Evolutionary conservation across 2,888 invertebrate genomes (phyloP).

Genomic region (Nasonovia ribisnigri): DNA sequence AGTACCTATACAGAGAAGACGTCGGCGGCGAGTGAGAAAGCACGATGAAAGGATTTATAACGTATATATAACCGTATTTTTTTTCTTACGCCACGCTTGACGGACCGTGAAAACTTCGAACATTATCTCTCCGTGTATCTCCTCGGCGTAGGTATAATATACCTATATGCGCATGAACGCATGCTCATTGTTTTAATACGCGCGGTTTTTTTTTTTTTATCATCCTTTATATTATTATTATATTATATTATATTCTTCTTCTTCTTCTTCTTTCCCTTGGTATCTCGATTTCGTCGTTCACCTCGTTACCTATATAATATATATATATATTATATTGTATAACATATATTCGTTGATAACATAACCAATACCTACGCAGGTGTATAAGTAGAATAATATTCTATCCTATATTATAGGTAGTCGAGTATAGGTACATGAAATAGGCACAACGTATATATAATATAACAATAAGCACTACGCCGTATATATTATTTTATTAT

Average conservation of each 20-base stretch:
- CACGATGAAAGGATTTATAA: constrained; percentile 62
- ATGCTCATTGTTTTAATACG: constrained; percentile 50
- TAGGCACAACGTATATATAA: neutral
- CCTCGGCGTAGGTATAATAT: neutral
- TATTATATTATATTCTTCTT: neutral
- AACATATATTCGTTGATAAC: neutral
- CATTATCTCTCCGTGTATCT: constrained; percentile 60
- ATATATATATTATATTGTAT: neutral
- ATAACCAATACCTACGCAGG: neutral
- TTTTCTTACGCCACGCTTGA: constrained; percentile 63
- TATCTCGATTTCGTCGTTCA: constrained; percentile 30
- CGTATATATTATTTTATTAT: neutral
- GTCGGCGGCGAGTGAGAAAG: constrained; percentile 45
- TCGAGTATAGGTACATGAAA: neutral
- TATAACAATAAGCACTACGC: neutral
- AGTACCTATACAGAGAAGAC: neutral
- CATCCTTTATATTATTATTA: neutral
- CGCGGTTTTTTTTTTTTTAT: constrained; percentile 29
- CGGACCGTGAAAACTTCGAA: constrained; percentile 63
- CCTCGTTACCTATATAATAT: neutral
- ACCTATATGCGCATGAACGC: neutral
- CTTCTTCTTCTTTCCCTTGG: constrained; percentile 6
- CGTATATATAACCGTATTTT: constrained; percentile 18
- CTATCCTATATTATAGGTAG: too few species aligned
- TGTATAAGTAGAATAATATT: neutral